These are phyloP conservation scores for Pedionomus torquatus DNA, from an alignment of 2,113 vertebrate species.

Conservation along the genomic window DNA sequence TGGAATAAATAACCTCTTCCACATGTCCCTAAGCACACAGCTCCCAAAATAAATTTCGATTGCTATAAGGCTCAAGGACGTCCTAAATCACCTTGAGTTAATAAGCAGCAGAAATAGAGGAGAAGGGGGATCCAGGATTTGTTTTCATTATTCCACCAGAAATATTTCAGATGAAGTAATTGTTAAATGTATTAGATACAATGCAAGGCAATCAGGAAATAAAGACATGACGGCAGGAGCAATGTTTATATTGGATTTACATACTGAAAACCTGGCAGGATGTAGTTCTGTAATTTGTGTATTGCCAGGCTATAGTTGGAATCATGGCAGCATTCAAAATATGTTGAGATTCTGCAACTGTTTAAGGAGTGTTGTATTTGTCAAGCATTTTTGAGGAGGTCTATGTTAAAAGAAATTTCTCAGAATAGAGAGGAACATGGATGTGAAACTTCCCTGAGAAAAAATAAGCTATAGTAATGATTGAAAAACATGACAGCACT, in stretches of 20 bases:
- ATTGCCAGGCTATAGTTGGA: not conserved
- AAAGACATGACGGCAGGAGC: not conserved
- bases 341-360: not conserved
- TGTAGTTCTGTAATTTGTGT: not conserved
- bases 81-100: conserved; percentile 65
- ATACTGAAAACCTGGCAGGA: not conserved
- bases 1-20: conserved; percentile 69
- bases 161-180: conserved; percentile 40
- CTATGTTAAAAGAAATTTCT: not conserved
- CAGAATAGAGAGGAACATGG: not conserved
- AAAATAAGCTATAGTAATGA: not conserved
- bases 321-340: not conserved
- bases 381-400: not conserved
- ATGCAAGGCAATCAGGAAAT: not conserved
- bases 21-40: conserved; percentile 31
- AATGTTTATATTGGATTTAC: not conserved
- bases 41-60: conserved; percentile 56
- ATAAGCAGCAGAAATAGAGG: conserved; percentile 54
- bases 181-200: conserved; percentile 35
- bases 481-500: not conserved
- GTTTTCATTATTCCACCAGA: conserved; percentile 48
- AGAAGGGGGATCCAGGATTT: conserved; percentile 29
- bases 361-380: not conserved
- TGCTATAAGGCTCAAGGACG: conserved; percentile 26
- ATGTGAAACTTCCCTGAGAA: not conserved